Evolutionary conservation across 2,797 vertebrate genomes (phyloP).

Genomic region (Lacerta bilineata): DNA sequence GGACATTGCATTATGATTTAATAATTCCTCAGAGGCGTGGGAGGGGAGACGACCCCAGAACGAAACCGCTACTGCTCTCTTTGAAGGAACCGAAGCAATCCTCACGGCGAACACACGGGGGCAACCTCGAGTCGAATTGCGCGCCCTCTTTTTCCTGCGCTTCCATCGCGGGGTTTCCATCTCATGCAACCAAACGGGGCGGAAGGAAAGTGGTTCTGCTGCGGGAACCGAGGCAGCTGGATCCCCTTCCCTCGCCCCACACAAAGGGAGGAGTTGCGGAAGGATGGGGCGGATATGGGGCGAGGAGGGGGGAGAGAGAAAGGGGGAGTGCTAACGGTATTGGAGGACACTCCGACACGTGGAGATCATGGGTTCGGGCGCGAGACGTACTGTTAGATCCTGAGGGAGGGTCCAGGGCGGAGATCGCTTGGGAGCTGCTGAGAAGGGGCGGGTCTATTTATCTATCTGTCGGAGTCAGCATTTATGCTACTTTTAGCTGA

Average conservation of each 20-base stretch:
- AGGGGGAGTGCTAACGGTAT: not conserved
- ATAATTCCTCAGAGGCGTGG: not conserved
- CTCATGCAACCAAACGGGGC: not conserved
- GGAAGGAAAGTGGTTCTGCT: not conserved
- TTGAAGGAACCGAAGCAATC: not conserved
- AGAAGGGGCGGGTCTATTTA: fast-evolving
- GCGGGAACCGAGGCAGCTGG: not conserved
- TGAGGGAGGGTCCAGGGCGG: not conserved
- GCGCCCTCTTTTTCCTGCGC: no score
- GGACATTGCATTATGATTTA: no score
- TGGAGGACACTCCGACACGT: not conserved
- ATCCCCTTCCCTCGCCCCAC: not conserved
- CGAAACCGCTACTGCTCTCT: no score
- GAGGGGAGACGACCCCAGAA: no score
- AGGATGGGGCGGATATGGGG: not conserved
- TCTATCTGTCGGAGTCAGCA: not conserved
- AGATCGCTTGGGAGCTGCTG: not conserved
- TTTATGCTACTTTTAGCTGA: not conserved
- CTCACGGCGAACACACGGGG: not conserved
- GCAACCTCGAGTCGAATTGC: not conserved
- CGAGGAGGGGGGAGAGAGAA: no score
- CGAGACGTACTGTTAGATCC: not conserved
- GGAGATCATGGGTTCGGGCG: not conserved
- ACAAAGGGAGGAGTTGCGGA: not conserved
- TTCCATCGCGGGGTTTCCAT: no score